Percentiles rank a stretch among this genome's conserved stretches.
phyloP scores from a whole-genome alignment of 1,140 invertebrate genomes.

The Brachionus angularis region DNA sequence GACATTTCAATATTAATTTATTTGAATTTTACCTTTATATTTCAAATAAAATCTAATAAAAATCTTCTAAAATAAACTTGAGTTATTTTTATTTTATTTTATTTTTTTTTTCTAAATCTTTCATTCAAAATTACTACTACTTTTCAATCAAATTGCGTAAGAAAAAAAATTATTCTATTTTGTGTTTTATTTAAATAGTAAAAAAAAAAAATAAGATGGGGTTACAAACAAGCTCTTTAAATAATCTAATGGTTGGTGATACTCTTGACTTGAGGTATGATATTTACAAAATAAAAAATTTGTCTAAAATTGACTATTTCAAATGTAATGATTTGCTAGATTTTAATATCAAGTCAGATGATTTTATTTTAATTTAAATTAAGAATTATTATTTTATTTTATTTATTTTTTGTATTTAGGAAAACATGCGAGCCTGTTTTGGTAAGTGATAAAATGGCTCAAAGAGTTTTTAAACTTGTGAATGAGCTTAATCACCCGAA shows the following conservation, averaged over 20 bases:
- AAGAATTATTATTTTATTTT: neutral
- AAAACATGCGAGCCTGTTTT: conserved; percentile 35
- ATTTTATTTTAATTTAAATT: neutral
- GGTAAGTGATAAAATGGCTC: conserved; percentile 19
- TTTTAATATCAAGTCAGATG: conserved; percentile 25
- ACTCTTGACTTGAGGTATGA: conserved; percentile 23
- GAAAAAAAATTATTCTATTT: neutral
- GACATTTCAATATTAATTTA: too few species aligned
- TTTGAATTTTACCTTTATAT: too few species aligned
- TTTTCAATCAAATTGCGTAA: neutral
- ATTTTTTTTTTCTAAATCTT: too few species aligned
- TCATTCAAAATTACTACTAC: too few species aligned
- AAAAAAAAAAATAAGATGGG: conserved; percentile 20
- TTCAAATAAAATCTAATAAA: too few species aligned
- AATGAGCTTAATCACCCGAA: conserved; percentile 30
- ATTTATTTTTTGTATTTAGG: neutral
- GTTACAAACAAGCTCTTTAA: conserved; percentile 23
- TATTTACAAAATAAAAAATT: conserved; percentile 36
- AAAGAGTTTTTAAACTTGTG: conserved; percentile 27
- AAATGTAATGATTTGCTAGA: conserved; percentile 28
- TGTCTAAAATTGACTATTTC: conserved; percentile 17
- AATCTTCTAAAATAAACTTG: too few species aligned
- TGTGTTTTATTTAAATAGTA: neutral
- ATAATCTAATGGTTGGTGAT: conserved; percentile 17
- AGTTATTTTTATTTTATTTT: too few species aligned